Evolutionary conservation across 1,140 invertebrate species (phyloP), one percentile per base, ranked within the genome.

Genomic region (Cherax destructor): DNA sequence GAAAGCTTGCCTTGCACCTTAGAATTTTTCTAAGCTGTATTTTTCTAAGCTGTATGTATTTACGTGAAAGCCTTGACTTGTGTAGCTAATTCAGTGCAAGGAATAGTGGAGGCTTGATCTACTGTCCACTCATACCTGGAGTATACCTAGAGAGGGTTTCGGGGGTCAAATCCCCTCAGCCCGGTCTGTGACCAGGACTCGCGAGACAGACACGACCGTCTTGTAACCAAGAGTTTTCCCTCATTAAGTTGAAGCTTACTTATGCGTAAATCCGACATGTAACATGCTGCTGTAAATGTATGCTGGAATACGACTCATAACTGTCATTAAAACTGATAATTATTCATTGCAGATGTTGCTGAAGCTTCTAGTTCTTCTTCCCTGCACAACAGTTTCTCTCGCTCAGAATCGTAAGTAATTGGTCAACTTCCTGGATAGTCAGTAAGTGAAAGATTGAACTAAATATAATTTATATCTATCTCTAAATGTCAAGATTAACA

Each of bases 351-450:
- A 83, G 80, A 61, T 83, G 80, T 41, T 61, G 11, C 56, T 1
- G 24, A 24, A 1, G 18, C 1, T 56, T 13, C 52, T 65, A 49
- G 9, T n/a, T 10, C 9, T 83, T 10, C 21, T 83, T 30, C 5
- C 69, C 30, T 47, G 59, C 30, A 30, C 24, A 13, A 18, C 81
- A 3, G 41, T 21, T n/a, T 83, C 56, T 61, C 41, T 69, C 59
- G 81, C 81, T 47, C 81, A 69, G 24, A 69, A 47, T 56, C 18
- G 81, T 83, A 69, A 69, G 81, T 83, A 41, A 56, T 6, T 65
- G 61, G 11, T n/a, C 24, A 18, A 0, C 0, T 1, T 78, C 24
- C 30, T 78, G 52, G 13, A 9, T 3, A 47, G 11, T 47, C 10
- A 41, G 11, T 13, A 41, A 41, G 24, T 7, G 13, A 47, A 16